Evolutionary conservation across 1,140 invertebrate species (phyloP).

Genomic region (Caenorhabditis inopinata): DNA sequence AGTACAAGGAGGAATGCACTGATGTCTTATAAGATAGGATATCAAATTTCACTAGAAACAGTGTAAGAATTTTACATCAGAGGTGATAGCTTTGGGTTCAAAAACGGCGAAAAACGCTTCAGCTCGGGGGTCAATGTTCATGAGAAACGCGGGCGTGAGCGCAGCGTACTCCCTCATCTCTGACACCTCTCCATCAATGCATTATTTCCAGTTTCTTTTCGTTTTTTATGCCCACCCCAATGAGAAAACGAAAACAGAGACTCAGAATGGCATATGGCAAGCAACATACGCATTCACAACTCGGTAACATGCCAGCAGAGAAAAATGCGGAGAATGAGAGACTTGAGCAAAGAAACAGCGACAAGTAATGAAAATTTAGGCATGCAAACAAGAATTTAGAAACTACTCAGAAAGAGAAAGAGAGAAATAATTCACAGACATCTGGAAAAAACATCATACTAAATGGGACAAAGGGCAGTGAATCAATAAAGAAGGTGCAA

Average conservation of each 20-base stretch:
- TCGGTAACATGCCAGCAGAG: conserved; percentile 7
- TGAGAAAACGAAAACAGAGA: neutral
- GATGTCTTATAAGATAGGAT: neutral
- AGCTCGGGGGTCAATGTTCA: neutral
- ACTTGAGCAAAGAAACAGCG: neutral
- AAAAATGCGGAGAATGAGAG: neutral
- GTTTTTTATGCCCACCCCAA: conserved; percentile 15
- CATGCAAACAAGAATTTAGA: too few species aligned
- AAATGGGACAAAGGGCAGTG: neutral
- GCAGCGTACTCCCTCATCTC: neutral
- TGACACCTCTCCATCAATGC: neutral
- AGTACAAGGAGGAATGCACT: neutral
- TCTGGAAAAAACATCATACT: neutral
- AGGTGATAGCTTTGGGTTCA: neutral
- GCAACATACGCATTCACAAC: neutral
- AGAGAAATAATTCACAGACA: neutral
- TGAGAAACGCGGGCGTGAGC: neutral
- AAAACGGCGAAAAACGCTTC: neutral
- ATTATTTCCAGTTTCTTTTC: neutral
- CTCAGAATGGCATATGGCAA: neutral
- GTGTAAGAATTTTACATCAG: neutral
- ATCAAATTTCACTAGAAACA: neutral
- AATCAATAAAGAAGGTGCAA: neutral
- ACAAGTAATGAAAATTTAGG: too few species aligned
- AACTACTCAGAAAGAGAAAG: too few species aligned